Percentiles rank a stretch among this genome's conserved stretches.
Conservation (phyloP, 2,888 invertebrate species). For the Eupeodes luniger region DNA sequence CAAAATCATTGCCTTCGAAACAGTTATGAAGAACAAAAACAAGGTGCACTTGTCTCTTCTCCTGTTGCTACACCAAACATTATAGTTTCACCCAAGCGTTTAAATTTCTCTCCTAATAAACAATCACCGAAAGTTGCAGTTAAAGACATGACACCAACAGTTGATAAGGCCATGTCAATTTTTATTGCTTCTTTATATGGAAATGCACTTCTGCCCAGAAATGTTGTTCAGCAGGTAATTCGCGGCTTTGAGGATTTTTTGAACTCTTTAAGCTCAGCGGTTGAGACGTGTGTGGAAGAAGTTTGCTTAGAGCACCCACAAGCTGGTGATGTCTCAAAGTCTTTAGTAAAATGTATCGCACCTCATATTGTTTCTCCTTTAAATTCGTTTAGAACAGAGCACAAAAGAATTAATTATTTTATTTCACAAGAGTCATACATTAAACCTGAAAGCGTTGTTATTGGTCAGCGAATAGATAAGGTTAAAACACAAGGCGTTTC, state of each 20-base stretch:
- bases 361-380: constrained; percentile 4
- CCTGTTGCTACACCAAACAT: no score
- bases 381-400: constrained; percentile 4
- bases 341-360: neutral
- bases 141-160: no score
- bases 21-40: neutral
- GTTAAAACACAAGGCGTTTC: no score
- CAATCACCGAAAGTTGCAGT: no score
- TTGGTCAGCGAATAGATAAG: neutral
- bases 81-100: no score
- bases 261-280: neutral
- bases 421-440: neutral
- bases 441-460: neutral
- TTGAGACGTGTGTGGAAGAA: neutral
- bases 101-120: no score
- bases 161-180: neutral
- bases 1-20: neutral
- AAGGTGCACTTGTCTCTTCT: neutral
- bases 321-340: constrained; percentile 7
- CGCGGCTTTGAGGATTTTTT: neutral
- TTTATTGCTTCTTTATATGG: neutral
- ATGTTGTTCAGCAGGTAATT: neutral
- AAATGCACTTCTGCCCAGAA: neutral
- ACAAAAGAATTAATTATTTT: constrained; percentile 21
- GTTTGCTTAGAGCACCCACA: neutral